These are phyloP conservation scores for Lota lota DNA, from an alignment of 2,113 vertebrate species.

Conservation along the genomic window DNA sequence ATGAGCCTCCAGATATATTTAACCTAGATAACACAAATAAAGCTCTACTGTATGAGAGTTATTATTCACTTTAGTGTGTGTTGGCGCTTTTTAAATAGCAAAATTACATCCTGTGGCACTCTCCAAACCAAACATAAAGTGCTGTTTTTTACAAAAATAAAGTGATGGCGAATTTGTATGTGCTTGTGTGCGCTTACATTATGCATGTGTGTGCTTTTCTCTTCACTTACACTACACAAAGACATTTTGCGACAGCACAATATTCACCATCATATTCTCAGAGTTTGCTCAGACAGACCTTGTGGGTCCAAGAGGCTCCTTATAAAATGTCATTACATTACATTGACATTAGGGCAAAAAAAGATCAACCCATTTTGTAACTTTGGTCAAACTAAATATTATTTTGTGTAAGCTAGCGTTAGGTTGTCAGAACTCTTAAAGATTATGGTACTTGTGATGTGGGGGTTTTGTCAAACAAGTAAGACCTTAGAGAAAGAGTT, in stretches of 20 bases:
- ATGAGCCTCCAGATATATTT: conserved; percentile 38
- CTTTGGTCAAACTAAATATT: too few species aligned
- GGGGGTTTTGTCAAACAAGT: too few species aligned
- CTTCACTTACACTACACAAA: conserved; percentile 41
- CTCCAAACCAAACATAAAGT: conserved; percentile 55
- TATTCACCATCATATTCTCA: conserved; percentile 56
- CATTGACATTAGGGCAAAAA: too few species aligned
- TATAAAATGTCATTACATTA: too few species aligned
- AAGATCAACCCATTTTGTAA: too few species aligned
- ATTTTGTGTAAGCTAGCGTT: too few species aligned
- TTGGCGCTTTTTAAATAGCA: conserved; percentile 52
- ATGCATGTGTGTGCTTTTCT: conserved; percentile 32
- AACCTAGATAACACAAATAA: conserved; percentile 42
- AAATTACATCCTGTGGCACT: conserved; percentile 26
- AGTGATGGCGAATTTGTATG: conserved; percentile 6
- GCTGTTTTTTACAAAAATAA: conserved; percentile 51
- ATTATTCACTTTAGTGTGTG: conserved; percentile 32
- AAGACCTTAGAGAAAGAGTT: too few species aligned
- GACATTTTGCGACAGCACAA: conserved; percentile 25
- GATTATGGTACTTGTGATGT: too few species aligned
- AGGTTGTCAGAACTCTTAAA: too few species aligned
- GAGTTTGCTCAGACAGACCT: not conserved
- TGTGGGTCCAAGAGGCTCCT: too few species aligned
- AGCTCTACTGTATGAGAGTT: conserved; percentile 33
- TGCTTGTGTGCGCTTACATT: conserved; percentile 27